A percentile compares a stretch with the other conserved stretches of the same genome.
These are phyloP conservation scores for Muricea muricata DNA, from an alignment of 92 coral and sea anemone species.

Conservation along the genomic window DNA sequence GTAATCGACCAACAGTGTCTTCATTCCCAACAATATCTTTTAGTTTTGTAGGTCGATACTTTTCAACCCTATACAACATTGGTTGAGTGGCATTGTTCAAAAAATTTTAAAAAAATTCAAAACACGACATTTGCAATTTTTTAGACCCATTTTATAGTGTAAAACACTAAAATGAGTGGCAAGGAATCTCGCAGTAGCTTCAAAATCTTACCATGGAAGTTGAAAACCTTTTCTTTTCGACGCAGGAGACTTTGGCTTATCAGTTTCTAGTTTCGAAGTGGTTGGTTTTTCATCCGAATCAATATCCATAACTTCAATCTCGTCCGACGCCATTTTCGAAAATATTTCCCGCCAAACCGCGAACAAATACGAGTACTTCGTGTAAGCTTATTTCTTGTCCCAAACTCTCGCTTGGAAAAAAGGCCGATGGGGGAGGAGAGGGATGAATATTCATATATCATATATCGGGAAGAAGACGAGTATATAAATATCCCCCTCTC, in stretches of 20 bases:
- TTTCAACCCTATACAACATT: constrained; percentile 82
- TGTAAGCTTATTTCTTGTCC: too few species aligned
- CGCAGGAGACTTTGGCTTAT: constrained; percentile 44
- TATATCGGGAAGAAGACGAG: too few species aligned
- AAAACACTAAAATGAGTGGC: neutral
- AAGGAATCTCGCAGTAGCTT: neutral
- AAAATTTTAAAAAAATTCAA: too few species aligned
- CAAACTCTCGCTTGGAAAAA: too few species aligned
- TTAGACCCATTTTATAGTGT: neutral
- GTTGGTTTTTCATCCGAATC: constrained; percentile 60
- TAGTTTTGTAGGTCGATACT: constrained; percentile 90
- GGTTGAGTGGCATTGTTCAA: neutral
- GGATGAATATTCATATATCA: too few species aligned
- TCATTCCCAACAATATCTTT: constrained; percentile 94
- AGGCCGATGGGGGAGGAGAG: too few species aligned
- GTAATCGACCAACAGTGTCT: constrained; percentile 91
- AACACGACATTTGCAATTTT: too few species aligned
- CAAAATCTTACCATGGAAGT: constrained; percentile 82
- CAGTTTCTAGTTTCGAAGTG: constrained; percentile 9
- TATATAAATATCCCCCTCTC: too few species aligned
- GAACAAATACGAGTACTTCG: neutral
- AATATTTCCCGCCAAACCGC: constrained; percentile 86
- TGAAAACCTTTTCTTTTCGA: constrained; percentile 80
- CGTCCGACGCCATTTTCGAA: constrained; percentile 94
- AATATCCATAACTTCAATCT: constrained; percentile 83